These are phyloP conservation scores for Oscheius sp. DNA, from an alignment of 2,888 invertebrate species.

Conservation along the genomic window DNA sequence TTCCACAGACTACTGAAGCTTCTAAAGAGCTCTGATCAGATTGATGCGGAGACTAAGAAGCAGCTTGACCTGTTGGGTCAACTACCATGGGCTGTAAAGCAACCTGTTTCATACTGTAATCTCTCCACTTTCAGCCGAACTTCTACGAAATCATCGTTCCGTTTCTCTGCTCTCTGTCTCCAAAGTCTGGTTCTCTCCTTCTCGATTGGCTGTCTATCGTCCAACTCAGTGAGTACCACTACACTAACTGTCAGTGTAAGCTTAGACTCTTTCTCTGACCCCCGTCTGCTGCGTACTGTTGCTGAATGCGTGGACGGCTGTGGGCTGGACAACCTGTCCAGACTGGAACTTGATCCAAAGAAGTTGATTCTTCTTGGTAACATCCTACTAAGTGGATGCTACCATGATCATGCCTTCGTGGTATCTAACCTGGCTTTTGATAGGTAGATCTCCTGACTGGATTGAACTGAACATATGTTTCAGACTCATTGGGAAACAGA, in stretches of 20 bases:
- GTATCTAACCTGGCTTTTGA: constrained; percentile 49
- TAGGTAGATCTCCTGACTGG: constrained; percentile 18
- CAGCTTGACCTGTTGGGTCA: not conserved
- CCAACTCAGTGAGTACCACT: not conserved
- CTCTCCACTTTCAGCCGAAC: constrained; percentile 5
- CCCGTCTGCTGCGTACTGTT: constrained; percentile 12
- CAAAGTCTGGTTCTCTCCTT: not conserved
- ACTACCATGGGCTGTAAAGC: not conserved
- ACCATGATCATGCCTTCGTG: constrained; percentile 40
- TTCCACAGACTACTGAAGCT: too few relatives aligned
- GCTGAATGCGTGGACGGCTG: constrained; percentile 31
- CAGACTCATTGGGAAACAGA: constrained; percentile 7
- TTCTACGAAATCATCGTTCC: constrained; percentile 2
- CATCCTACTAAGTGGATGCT: constrained; percentile 1
- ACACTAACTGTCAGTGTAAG: not conserved
- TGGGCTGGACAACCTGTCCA: constrained; percentile 14
- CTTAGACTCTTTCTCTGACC: not conserved
- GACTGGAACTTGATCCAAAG: not conserved
- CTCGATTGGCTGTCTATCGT: not conserved
- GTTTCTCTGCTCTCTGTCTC: not conserved
- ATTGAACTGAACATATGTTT: not conserved
- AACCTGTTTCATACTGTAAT: not conserved
- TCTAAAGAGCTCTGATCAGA: too few relatives aligned
- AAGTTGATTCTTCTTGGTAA: constrained; percentile 1
- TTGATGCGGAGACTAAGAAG: not conserved